These are phyloP conservation scores for Turnix velox DNA, from an alignment of 2,113 vertebrate genomes.

Conservation along the genomic window DNA sequence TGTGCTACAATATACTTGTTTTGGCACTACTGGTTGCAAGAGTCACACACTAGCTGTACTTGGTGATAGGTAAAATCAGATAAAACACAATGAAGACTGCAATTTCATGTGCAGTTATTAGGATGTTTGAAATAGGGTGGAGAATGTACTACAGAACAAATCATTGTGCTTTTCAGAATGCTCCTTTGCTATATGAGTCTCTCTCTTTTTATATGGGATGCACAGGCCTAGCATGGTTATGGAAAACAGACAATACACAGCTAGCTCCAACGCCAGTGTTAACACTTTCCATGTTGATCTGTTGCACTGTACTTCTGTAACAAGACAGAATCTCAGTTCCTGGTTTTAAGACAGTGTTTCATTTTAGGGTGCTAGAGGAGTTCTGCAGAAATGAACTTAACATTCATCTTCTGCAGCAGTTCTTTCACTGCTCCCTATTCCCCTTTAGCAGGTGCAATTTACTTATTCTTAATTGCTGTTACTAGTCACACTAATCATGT, in stretches of 20 bases:
- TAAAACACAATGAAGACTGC: not conserved
- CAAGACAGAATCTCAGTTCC: not conserved
- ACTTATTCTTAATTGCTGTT: no score
- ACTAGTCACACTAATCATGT: no score
- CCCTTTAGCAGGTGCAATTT: no score
- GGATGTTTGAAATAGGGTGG: not conserved
- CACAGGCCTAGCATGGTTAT: not conserved
- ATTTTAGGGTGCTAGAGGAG: not conserved
- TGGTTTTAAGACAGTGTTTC: not conserved
- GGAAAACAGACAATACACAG: not conserved
- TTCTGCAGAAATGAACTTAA: not conserved
- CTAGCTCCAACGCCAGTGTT: not conserved
- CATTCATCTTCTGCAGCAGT: not conserved
- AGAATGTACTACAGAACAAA: not conserved
- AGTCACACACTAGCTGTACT: not conserved
- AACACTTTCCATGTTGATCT: not conserved
- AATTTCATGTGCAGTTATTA: not conserved
- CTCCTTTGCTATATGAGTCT: not conserved
- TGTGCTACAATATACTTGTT: rapidly evolving
- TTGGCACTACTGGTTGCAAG: not conserved
- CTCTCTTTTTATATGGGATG: not conserved
- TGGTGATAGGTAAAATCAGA: not conserved
- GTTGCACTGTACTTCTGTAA: not conserved
- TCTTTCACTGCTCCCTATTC: no score
- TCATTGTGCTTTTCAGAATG: not conserved